Conservation (phyloP, 2,113 vertebrate species). For the Misgurnus mizolepis region DNA sequence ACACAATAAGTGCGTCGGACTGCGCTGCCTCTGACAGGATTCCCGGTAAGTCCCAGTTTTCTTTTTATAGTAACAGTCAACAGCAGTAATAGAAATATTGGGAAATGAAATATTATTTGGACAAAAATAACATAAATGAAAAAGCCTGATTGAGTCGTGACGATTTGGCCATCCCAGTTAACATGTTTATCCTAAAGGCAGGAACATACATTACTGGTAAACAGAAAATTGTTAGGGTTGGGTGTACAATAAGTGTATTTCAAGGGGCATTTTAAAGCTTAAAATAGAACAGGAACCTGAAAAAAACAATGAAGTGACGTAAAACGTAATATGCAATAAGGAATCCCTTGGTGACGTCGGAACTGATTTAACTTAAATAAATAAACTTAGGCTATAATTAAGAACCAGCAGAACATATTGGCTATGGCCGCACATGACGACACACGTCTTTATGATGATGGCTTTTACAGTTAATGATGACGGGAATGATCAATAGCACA, state of each 20-base stretch:
- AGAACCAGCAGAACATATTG: too few species aligned
- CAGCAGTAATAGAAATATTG: neutral
- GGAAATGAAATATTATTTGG: neutral
- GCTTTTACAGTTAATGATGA: constrained; percentile 29
- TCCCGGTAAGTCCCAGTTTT: constrained; percentile 57
- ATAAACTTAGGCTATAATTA: neutral
- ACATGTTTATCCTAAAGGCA: neutral
- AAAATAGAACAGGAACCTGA: neutral
- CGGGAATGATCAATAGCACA: constrained; percentile 32
- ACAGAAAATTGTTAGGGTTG: neutral
- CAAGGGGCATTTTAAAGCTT: neutral
- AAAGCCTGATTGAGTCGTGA: neutral
- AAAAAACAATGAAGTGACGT: neutral
- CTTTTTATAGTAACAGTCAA: constrained; percentile 31
- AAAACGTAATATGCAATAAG: neutral
- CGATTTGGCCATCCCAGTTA: neutral
- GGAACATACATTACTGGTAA: neutral
- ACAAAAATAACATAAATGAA: neutral
- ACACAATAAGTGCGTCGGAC: constrained; percentile 46
- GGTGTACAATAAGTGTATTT: neutral
- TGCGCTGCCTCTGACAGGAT: constrained; percentile 41
- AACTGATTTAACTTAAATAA: constrained; percentile 21
- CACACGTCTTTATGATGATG: constrained; percentile 37
- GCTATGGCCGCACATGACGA: constrained; percentile 35
- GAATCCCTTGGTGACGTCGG: constrained; percentile 38